phyloP scores from a whole-genome alignment of 2,113 vertebrate genomes.

The Ivindomyrus marchei region DNA sequence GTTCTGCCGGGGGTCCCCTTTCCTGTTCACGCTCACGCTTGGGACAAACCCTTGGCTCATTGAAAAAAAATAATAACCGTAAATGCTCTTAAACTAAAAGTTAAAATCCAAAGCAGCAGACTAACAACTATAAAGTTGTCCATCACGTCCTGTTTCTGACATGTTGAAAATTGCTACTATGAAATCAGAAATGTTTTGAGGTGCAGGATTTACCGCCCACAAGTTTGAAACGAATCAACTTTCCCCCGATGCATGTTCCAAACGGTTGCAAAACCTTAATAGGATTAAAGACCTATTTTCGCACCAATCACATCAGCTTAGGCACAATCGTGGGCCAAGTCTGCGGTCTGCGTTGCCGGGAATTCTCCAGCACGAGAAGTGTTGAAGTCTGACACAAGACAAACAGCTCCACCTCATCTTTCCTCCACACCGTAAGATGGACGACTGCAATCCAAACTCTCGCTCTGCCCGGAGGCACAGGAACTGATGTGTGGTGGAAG shows the following conservation, averaged over 20 bases:
- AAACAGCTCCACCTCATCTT: neutral
- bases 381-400: neutral
- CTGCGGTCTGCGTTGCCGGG: neutral
- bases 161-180: neutral
- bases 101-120: neutral
- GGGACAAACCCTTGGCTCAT: neutral
- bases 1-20: neutral
- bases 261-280: neutral
- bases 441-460: neutral
- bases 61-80: neutral
- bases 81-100: neutral
- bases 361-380: neutral
- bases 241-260: neutral
- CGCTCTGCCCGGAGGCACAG: neutral
- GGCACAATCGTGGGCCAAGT: neutral
- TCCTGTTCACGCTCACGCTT: neutral
- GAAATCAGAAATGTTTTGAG: neutral
- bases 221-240: neutral
- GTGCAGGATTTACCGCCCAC: neutral
- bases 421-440: neutral
- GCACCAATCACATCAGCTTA: neutral
- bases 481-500: neutral
- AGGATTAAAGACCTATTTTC: constrained; percentile 6
- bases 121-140: neutral
- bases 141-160: neutral